Percentiles rank a stretch among this genome's conserved stretches.
Evolutionary conservation across 2,113 vertebrate genomes (phyloP).

Genomic region (Pseudorectes ferrugineus): DNA sequence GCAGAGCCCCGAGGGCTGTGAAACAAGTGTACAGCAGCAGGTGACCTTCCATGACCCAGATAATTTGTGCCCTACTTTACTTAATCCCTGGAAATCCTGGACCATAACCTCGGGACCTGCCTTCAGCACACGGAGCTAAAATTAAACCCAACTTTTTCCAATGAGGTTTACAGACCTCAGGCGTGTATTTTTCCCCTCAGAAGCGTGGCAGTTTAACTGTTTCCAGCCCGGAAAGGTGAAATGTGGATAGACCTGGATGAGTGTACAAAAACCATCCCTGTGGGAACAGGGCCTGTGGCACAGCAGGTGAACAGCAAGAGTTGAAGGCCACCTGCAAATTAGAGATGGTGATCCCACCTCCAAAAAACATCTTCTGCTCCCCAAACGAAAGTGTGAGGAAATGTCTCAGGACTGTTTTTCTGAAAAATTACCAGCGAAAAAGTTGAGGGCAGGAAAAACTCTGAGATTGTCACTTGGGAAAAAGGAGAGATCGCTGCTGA

Average conservation of each 20-base stretch:
- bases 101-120: conserved; percentile 49
- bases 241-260: not conserved
- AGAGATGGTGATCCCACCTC: not conserved
- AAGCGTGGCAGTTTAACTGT: not conserved
- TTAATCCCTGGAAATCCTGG: conserved; percentile 66
- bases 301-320: not conserved
- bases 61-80: conserved; percentile 55
- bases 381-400: not conserved
- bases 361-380: not conserved
- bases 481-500: not conserved
- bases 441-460: not conserved
- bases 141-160: conserved; percentile 52
- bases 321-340: not conserved
- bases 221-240: not conserved
- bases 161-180: conserved; percentile 15
- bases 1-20: not conserved
- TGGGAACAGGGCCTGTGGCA: not conserved
- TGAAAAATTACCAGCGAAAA: not conserved
- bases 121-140: conserved; percentile 37
- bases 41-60: conserved; percentile 28
- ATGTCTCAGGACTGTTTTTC: not conserved
- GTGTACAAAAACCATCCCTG: not conserved
- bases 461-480: not conserved
- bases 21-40: not conserved
- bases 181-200: not conserved